These are phyloP conservation scores for Netelia fuscicornis DNA, from an alignment of 2,888 invertebrate genomes.

Conservation along the genomic window DNA sequence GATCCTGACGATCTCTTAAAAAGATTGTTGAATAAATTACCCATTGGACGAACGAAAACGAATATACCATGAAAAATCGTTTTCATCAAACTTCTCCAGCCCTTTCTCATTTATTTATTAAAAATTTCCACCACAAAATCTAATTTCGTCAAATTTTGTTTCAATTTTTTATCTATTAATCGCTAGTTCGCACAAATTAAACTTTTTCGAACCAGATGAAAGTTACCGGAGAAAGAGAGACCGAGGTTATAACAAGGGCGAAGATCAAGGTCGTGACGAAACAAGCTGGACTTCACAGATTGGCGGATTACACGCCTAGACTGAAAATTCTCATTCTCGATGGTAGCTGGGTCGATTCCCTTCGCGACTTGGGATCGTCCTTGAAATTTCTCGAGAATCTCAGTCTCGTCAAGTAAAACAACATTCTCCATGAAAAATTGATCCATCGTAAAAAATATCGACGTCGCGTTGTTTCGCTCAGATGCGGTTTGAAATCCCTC, in stretches of 20 bases:
- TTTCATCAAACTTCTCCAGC: too few relatives aligned
- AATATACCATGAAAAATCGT: too few relatives aligned
- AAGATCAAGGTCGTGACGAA: conserved; percentile 65
- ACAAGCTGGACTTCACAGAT: conserved; percentile 69
- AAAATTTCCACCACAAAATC: too few relatives aligned
- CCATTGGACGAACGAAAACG: too few relatives aligned
- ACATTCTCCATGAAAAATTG: neutral
- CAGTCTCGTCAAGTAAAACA: conserved; percentile 61
- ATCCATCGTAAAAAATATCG: neutral
- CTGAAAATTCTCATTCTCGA: conserved; percentile 64
- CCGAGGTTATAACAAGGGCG: conserved; percentile 39
- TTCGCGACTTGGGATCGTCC: conserved; percentile 68
- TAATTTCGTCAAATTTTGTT: too few relatives aligned
- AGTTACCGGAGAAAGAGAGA: conserved; percentile 61
- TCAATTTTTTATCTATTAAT: neutral
- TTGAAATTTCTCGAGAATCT: conserved; percentile 55
- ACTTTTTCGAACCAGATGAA: conserved; percentile 35
- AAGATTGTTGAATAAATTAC: too few relatives aligned
- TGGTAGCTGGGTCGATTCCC: conserved; percentile 67
- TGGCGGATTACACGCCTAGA: conserved; percentile 66
- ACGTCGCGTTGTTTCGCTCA: conserved; percentile 1
- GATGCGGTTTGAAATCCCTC: conserved; percentile 63
- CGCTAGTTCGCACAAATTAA: neutral
- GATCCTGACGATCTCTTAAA: too few relatives aligned
- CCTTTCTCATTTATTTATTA: too few relatives aligned